Base-by-base conservation (phyloP, 2,797 vertebrate genomes). In the Buceros bicornis region DNA sequence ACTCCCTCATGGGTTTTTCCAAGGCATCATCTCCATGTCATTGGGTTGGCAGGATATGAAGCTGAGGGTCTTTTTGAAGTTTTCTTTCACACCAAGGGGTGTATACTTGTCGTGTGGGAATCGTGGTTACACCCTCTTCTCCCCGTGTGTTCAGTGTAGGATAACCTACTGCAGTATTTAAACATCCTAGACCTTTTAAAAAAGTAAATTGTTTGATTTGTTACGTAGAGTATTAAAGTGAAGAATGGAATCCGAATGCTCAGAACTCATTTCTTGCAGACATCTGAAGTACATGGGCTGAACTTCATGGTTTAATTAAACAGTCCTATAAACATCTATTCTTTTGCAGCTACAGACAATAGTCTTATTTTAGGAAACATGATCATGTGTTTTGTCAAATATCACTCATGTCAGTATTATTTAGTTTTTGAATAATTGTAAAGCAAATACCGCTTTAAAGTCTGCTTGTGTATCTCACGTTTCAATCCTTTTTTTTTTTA, bases 31-130 rank as follows among this genome's bases (percentile, higher is more conserved):
- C 87, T 89, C 79, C 89, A 95, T 96, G 93, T 95, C 95, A 94
- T 91, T 95, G 87, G 89, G 77, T 72, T 96, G 95, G 93, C 90
- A 97, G 92, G 92, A 95, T 96, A 96, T 91, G 93, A 94, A 95
- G 70, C 87, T 89, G 79, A 94, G 81, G 61, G 42, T 91, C 93
- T 96, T 96, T 97, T 95, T 95, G 86, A 97, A 97, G 92, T 96
- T 91, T 90, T 83, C 65, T 82, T 93, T 94, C 70, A 17, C 92
- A 79, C 93, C 83, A 48, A 96, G 91, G 83, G 79, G 83, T 91
- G 29, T 94, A 94, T 71, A 43, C 83, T 94, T 91, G 66, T 87
- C 31, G 4, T 91, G 79, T 96, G 90, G 83, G 92, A 97, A 96
- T 77, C 0, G 0, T n/a, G 60, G 67, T 72, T 87, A 64, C 53